Conservation (phyloP, 2,113 vertebrate genomes). For the Coreoperca whiteheadi region DNA sequence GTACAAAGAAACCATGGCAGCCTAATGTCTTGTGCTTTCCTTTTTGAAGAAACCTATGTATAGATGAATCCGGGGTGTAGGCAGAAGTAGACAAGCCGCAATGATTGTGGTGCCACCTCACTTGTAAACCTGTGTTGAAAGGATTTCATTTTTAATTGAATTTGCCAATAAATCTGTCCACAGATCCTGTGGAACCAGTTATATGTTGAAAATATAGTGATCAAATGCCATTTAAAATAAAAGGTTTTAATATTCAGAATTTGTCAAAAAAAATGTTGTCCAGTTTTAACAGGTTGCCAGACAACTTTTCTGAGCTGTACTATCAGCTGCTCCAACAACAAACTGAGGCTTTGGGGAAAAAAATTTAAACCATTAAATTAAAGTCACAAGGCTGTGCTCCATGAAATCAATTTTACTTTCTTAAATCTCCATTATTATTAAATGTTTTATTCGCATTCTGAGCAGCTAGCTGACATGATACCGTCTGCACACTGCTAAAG, state of each 20-base stretch:
- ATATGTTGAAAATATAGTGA: not conserved
- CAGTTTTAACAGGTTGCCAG: not conserved
- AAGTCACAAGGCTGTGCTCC: not conserved
- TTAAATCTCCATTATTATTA: not conserved
- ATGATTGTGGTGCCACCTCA: not conserved
- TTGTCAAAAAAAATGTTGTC: too few species aligned
- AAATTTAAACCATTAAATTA: not conserved
- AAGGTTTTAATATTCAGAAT: not conserved
- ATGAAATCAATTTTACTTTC: not conserved
- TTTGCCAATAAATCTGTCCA: not conserved
- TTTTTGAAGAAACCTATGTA: slow-evolving; percentile 38
- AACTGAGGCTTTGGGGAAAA: not conserved
- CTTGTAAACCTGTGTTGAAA: not conserved
- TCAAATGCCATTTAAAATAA: not conserved
- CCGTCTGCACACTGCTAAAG: not conserved
- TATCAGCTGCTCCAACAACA: not conserved
- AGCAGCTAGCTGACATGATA: not conserved
- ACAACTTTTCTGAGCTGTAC: not conserved
- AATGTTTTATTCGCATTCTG: not conserved
- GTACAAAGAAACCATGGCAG: slow-evolving; percentile 36
- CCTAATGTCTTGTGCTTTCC: slow-evolving; percentile 25
- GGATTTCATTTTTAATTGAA: not conserved
- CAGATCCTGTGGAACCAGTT: not conserved
- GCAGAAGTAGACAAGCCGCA: not conserved
- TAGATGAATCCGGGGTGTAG: not conserved